Evolutionary conservation across 2,113 vertebrate genomes (phyloP).

Genomic region (Hypanus sabinus): DNA sequence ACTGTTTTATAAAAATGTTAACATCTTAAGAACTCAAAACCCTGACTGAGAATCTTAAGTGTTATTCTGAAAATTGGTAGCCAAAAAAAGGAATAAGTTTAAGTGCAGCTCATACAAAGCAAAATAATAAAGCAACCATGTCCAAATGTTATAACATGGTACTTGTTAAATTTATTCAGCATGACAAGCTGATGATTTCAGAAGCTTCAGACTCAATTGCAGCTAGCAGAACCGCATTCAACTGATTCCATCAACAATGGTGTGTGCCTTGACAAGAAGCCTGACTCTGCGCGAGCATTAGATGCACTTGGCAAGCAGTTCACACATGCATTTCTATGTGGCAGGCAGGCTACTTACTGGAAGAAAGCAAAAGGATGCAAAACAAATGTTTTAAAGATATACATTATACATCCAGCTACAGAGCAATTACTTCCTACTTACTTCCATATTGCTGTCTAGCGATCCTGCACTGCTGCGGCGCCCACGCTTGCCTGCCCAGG

Average conservation of each 20-base stretch:
- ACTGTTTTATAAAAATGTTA: conserved; percentile 24
- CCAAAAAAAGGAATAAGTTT: neutral
- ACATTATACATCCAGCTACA: conserved; percentile 75
- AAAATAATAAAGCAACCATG: conserved; percentile 6
- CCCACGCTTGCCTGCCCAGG: conserved; percentile 98
- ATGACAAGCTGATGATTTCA: conserved; percentile 16
- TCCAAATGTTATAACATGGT: neutral
- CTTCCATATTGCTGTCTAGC: conserved; percentile 99
- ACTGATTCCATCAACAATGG: conserved; percentile 24
- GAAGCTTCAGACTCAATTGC: conserved; percentile 21
- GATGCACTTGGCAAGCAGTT: conserved; percentile 69
- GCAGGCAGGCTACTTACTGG: conserved; percentile 63
- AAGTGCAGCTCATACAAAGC: conserved; percentile 26
- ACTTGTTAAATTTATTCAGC: conserved; percentile 23
- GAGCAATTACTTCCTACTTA: conserved; percentile 79
- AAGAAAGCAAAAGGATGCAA: conserved; percentile 63
- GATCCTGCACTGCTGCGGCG: conserved; percentile 99
- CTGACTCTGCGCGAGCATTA: conserved; percentile 43
- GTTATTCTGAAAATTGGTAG: conserved; percentile 16
- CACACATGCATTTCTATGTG: conserved; percentile 75
- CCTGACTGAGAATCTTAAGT: conserved; percentile 32
- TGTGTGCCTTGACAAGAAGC: conserved; percentile 33
- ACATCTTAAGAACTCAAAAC: conserved; percentile 13
- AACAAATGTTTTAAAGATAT: conserved; percentile 62
- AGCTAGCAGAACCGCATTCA: conserved; percentile 13